phyloP scores from a whole-genome alignment of 2,797 vertebrate genomes.

The Eupleurogrammus muticus region DNA sequence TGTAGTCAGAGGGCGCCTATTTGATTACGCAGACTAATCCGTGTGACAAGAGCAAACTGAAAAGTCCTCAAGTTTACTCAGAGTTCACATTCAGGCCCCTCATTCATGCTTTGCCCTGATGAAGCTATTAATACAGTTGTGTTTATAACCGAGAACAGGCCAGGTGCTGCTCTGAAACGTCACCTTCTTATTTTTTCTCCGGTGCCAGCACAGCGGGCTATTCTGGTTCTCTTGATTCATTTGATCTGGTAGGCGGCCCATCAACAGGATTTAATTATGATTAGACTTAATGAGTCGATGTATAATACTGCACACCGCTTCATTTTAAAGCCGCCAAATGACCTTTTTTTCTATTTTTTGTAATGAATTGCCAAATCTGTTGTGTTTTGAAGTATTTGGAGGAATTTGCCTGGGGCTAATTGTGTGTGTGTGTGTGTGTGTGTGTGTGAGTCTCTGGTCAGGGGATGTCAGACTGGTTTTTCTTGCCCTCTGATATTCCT shows the following conservation, averaged over 20 bases:
- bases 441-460: constrained; percentile 13
- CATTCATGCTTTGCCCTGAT: constrained; percentile 30
- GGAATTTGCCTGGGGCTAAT: constrained; percentile 29
- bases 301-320: neutral
- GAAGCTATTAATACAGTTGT: constrained; percentile 55
- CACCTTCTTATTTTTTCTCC: constrained; percentile 30
- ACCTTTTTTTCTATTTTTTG: neutral
- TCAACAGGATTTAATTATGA: constrained; percentile 48
- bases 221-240: constrained; percentile 63
- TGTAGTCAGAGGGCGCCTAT: neutral
- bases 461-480: constrained; percentile 66
- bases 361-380: constrained; percentile 10
- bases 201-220: constrained; percentile 37
- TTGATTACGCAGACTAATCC: constrained; percentile 37
- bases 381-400: neutral
- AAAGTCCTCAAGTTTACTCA: neutral
- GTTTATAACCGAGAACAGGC: constrained; percentile 36
- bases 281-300: constrained; percentile 39
- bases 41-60: constrained; percentile 5
- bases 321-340: constrained; percentile 5
- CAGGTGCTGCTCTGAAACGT: constrained; percentile 46
- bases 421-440: constrained; percentile 14
- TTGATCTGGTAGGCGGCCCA: constrained; percentile 23
- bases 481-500: constrained; percentile 44
- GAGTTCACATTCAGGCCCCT: neutral